phyloP scores from a whole-genome alignment of 2,888 invertebrate genomes.

The Diogma glabrata region DNA sequence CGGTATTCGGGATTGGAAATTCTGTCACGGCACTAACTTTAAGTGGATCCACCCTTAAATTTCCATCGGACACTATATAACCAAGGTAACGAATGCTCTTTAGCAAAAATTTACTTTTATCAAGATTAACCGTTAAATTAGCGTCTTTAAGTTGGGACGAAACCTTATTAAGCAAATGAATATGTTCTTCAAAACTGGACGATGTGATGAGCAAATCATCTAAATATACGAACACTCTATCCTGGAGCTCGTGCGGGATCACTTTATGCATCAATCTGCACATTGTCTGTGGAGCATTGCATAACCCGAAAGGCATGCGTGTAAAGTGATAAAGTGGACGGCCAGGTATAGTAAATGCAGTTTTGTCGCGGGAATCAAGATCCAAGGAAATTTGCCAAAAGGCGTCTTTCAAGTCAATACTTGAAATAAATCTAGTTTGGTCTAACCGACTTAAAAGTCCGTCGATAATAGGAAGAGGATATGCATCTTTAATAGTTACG shows the following conservation, averaged over 20 bases:
- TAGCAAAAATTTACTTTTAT: neutral
- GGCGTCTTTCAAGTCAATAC: neutral
- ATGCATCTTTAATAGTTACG: conserved; percentile 19
- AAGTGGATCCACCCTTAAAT: neutral
- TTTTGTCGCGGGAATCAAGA: conserved; percentile 17
- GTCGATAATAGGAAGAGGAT: conserved; percentile 14
- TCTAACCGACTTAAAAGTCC: conserved; percentile 22
- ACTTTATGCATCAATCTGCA: conserved; percentile 21
- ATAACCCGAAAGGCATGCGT: neutral
- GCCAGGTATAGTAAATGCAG: conserved; percentile 22
- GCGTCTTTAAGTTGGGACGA: neutral
- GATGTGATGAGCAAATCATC: conserved; percentile 7
- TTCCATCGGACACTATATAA: conserved; percentile 11
- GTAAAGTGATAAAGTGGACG: neutral
- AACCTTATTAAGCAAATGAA: neutral
- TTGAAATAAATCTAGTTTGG: conserved; percentile 21
- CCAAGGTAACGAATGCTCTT: conserved; percentile 7
- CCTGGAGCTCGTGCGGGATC: conserved; percentile 12
- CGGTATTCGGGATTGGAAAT: conserved; percentile 16
- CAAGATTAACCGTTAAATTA: neutral
- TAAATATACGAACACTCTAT: no score
- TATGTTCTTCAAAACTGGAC: neutral
- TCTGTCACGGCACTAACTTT: conserved; percentile 12
- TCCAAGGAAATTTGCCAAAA: conserved; percentile 17
- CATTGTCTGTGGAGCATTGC: conserved; percentile 12